Conservation (phyloP, 2,797 vertebrate species). For the Bradypodion ventrale region DNA sequence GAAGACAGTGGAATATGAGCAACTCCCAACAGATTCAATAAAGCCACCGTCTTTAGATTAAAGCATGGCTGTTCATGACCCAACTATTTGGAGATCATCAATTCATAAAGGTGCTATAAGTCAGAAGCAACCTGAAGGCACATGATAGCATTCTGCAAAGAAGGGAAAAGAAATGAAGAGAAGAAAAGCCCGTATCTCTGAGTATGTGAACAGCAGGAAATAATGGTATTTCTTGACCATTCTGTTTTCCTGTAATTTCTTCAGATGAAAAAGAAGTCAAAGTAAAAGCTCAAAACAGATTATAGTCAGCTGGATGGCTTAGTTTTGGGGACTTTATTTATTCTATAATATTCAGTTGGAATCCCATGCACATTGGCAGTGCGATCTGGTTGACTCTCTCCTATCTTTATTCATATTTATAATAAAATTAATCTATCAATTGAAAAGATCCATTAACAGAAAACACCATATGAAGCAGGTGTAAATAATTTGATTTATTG, state of each 20-base stretch:
- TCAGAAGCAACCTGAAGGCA: too few relatives aligned
- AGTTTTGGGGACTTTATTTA: not conserved
- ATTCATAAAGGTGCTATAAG: too few relatives aligned
- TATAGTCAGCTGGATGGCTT: not conserved
- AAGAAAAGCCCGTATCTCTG: not conserved
- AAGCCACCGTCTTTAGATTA: too few relatives aligned
- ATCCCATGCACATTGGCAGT: not conserved
- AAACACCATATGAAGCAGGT: constrained; percentile 6
- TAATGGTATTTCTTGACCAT: too few relatives aligned
- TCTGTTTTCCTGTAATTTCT: not conserved
- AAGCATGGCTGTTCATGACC: too few relatives aligned
- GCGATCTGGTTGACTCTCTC: not conserved
- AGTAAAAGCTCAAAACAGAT: not conserved
- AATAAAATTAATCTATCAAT: too few relatives aligned
- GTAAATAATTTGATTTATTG: constrained; percentile 36
- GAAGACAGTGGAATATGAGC: too few relatives aligned
- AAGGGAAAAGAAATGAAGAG: not conserved
- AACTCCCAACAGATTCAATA: too few relatives aligned
- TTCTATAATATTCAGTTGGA: not conserved
- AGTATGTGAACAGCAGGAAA: not conserved
- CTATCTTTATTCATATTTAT: not conserved
- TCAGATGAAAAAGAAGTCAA: not conserved
- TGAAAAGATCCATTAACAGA: not conserved
- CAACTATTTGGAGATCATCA: too few relatives aligned
- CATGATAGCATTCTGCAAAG: not conserved